Conservation (phyloP, 2,888 invertebrate genomes). For the Trissolcus japonicus region DNA sequence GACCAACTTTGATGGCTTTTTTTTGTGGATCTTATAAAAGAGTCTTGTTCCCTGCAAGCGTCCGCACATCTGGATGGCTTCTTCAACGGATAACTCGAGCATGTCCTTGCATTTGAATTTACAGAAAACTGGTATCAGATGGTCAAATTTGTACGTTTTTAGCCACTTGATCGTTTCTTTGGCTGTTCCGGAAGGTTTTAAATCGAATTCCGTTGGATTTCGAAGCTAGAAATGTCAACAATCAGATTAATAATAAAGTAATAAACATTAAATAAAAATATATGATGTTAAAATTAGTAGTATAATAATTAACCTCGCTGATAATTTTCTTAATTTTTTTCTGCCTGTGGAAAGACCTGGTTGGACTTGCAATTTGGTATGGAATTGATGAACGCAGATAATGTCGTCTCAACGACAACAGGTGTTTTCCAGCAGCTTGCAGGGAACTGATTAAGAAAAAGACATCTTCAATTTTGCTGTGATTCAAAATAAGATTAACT, state of each 20-base stretch:
- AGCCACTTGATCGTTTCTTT: slow-evolving; percentile 13
- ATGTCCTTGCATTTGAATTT: slow-evolving; percentile 9
- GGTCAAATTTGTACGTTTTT: slow-evolving; percentile 9
- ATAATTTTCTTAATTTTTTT: background rate
- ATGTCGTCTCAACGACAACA: no score
- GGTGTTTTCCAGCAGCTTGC: no score
- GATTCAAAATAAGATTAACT: no score
- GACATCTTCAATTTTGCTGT: no score
- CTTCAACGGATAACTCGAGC: slow-evolving; percentile 10
- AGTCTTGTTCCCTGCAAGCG: slow-evolving; percentile 14
- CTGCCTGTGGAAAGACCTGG: background rate
- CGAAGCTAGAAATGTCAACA: background rate
- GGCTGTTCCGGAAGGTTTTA: background rate
- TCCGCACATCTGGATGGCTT: slow-evolving; percentile 9
- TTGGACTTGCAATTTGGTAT: background rate
- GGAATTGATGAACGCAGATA: no score
- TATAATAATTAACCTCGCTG: background rate
- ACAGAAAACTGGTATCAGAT: slow-evolving; percentile 14
- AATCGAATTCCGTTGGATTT: background rate
- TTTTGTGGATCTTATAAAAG: slow-evolving; percentile 28
- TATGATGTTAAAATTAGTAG: background rate
- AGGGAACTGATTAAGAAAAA: no score
- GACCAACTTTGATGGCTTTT: slow-evolving; percentile 20
- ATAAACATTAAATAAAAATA: background rate
- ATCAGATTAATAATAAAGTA: background rate